These are phyloP conservation scores for Flabesymbios commensalis DNA, from an alignment of 2,888 invertebrate species.

Conservation along the genomic window DNA sequence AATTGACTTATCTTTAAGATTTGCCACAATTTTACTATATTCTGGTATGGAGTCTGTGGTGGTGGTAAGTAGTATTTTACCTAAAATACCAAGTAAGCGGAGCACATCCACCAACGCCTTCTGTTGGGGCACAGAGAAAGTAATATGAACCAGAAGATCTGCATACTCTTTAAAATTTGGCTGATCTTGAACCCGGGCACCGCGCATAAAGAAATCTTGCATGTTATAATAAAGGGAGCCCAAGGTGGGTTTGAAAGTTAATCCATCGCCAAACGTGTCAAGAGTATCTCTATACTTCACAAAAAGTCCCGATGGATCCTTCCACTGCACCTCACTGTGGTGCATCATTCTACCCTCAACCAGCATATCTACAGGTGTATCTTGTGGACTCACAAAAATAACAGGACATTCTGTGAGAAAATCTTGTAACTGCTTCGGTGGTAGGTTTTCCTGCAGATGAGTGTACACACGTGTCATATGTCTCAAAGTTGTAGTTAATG, in stretches of 20 bases:
- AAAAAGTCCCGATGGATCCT: slow-evolving; percentile 50
- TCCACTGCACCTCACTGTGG: slow-evolving; percentile 49
- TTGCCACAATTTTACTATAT: not conserved
- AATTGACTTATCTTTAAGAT: slow-evolving; percentile 23
- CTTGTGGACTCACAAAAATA: slow-evolving; percentile 44
- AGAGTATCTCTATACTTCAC: slow-evolving; percentile 28
- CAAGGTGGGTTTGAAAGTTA: slow-evolving; percentile 18
- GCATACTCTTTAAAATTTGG: slow-evolving; percentile 45
- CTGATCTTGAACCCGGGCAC: slow-evolving; percentile 34
- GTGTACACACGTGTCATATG: slow-evolving; percentile 50
- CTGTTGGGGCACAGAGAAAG: not conserved
- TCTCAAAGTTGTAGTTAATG: slow-evolving; percentile 42
- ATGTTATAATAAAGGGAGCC: slow-evolving; percentile 3
- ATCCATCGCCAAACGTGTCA: slow-evolving; percentile 34
- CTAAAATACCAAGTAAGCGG: not conserved
- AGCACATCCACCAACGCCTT: not conserved
- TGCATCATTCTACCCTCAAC: slow-evolving; percentile 17
- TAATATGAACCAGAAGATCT: slow-evolving; percentile 34
- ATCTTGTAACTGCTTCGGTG: slow-evolving; percentile 41
- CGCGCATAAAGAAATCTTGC: slow-evolving; percentile 18
- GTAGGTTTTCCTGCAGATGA: slow-evolving; percentile 43
- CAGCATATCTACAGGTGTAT: not conserved
- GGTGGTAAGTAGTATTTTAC: too few species aligned
- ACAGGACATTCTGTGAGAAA: slow-evolving; percentile 46
- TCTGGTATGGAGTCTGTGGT: not conserved